Conservation (phyloP, 2,888 invertebrate species). For the Strigamia transsilvanica region DNA sequence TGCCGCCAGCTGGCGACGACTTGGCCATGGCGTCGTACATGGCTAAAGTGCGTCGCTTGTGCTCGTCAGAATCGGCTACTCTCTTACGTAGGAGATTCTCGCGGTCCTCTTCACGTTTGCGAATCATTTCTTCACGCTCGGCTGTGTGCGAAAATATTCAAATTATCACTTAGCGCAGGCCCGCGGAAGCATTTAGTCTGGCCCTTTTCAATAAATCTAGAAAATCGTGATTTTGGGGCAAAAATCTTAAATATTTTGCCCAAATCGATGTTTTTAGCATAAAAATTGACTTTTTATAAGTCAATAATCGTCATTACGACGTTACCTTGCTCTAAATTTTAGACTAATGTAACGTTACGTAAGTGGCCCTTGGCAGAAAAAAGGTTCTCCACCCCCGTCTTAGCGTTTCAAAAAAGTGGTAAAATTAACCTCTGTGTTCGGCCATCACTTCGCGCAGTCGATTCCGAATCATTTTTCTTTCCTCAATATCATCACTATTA, state of each 20-base stretch:
- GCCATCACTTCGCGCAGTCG: conserved; percentile 85
- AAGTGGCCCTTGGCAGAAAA: too few species aligned
- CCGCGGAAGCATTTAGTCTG: too few species aligned
- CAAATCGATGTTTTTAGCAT: too few species aligned
- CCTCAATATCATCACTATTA: conserved; percentile 85
- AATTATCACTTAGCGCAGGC: background rate
- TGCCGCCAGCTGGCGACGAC: conserved; percentile 59
- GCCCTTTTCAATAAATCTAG: too few species aligned
- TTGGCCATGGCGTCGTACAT: conserved; percentile 63
- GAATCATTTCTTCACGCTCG: conserved; percentile 58
- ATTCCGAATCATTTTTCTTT: conserved; percentile 80
- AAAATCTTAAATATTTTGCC: background rate
- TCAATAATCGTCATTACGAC: too few species aligned
- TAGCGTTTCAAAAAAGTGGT: too few species aligned
- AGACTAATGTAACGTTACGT: too few species aligned
- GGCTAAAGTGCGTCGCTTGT: conserved; percentile 62
- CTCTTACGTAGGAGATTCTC: conserved; percentile 59
- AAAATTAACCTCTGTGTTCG: conserved; percentile 79
- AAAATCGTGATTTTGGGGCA: too few species aligned
- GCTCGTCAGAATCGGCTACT: conserved; percentile 62
- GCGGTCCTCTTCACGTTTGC: conserved; percentile 58
- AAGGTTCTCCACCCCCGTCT: too few species aligned
- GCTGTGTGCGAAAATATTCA: conserved; percentile 54
- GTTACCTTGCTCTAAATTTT: too few species aligned
- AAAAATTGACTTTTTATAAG: too few species aligned